phyloP scores from a whole-genome alignment of 2,113 vertebrate species.

The Charina bottae region DNA sequence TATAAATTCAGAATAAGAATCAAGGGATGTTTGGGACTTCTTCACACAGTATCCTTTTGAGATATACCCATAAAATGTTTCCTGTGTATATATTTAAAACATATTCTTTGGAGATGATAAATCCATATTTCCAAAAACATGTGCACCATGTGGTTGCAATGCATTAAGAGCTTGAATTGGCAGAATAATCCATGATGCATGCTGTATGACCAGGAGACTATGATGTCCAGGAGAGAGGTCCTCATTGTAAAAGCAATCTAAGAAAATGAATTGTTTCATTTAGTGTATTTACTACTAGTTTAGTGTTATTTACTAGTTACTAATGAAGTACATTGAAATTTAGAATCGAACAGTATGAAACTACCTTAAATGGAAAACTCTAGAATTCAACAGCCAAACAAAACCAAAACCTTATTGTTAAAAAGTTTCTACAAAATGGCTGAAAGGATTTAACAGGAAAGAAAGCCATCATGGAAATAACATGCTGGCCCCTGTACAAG shows the following conservation, averaged over 20 bases:
- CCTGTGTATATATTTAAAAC: background rate
- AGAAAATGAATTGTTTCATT: background rate
- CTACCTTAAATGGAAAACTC: background rate
- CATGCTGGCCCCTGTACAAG: conserved; percentile 39
- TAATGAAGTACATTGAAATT: background rate
- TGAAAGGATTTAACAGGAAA: background rate
- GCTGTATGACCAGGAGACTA: background rate
- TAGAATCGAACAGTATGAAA: background rate
- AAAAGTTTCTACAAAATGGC: conserved; percentile 3
- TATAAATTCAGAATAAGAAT: background rate
- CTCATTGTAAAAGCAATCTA: background rate
- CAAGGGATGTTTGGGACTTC: background rate
- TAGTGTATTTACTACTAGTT: background rate
- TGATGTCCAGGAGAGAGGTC: background rate
- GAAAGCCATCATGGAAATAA: background rate
- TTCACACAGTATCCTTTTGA: background rate
- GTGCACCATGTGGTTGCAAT: background rate
- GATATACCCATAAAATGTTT: background rate
- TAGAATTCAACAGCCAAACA: background rate
- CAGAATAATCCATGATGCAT: background rate
- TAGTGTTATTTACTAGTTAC: background rate
- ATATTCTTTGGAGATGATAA: background rate
- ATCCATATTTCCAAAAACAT: background rate
- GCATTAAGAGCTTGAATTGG: background rate
- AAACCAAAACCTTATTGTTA: background rate